These are phyloP conservation scores for Grammomys surdaster DNA, from an alignment of 2,113 vertebrate species.

Conservation along the genomic window DNA sequence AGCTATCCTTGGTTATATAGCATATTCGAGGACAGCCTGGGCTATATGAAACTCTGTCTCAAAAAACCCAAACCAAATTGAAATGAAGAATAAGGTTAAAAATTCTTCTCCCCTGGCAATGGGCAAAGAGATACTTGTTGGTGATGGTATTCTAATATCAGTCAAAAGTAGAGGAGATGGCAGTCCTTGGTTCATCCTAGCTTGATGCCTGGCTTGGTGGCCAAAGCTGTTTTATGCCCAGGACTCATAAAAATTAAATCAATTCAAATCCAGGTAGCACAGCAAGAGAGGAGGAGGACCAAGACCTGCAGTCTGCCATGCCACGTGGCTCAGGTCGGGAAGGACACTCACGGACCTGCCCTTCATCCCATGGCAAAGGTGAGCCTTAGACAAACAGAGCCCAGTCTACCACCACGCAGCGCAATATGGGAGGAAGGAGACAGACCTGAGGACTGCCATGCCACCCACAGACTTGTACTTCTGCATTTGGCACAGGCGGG, in stretches of 20 bases:
- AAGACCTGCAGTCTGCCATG: not conserved
- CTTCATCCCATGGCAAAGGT: not conserved
- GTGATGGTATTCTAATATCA: not conserved
- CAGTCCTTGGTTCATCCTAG: not conserved
- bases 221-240: not conserved
- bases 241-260: not conserved
- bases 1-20: not conserved
- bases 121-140: not conserved
- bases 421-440: no score
- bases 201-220: not conserved
- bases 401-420: no score
- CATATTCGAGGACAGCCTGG: not conserved
- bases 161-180: not conserved
- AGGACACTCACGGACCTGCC: not conserved
- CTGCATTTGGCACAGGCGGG: no score
- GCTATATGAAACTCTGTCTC: not conserved
- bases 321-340: not conserved
- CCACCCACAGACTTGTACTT: no score
- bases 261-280: not conserved
- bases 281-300: not conserved
- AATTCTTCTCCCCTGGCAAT: not conserved
- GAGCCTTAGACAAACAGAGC: not conserved
- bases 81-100: not conserved
- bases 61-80: not conserved
- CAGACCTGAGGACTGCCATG: no score